Conservation (phyloP, 2,113 vertebrate species). For the Pluvialis apricaria region DNA sequence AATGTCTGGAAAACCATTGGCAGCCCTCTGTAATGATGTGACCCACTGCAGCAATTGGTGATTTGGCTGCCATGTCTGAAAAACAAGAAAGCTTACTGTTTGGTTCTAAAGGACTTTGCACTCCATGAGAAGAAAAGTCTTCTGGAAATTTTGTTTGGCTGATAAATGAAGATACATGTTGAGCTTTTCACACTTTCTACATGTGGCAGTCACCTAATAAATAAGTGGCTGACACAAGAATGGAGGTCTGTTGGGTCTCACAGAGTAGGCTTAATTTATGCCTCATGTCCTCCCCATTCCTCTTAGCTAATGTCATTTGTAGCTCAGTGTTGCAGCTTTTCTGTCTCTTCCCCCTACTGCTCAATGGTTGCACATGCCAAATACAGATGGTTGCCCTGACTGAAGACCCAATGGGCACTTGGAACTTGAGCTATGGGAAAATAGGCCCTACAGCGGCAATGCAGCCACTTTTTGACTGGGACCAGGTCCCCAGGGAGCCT, state of each 20-base stretch:
- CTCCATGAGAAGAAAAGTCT: not conserved
- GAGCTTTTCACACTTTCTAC: not conserved
- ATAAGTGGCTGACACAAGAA: not conserved
- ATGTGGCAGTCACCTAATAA: not conserved
- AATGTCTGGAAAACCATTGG: not conserved
- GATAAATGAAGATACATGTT: not conserved
- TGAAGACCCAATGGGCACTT: not conserved
- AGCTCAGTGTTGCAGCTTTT: not conserved
- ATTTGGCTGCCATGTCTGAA: not conserved
- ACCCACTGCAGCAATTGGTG: not conserved
- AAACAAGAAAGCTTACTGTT: not conserved
- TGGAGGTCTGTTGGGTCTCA: not conserved
- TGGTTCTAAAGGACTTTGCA: not conserved
- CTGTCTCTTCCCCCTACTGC: not conserved
- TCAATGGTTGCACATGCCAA: not conserved
- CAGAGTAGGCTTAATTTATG: not conserved
- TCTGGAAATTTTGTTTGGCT: not conserved
- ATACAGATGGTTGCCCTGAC: not conserved
- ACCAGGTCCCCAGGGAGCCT: not conserved
- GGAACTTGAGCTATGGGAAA: not conserved
- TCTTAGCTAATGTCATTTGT: not conserved
- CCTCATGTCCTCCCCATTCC: not conserved
- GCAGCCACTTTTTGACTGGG: not conserved
- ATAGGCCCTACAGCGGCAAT: not conserved
- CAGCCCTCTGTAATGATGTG: not conserved